Evolutionary conservation across 37 sponge, comb jelly and placozoan genomes (phyloP), one percentile per base, ranked within the genome.

Genomic region (Halisarca cf. caerulea): DNA sequence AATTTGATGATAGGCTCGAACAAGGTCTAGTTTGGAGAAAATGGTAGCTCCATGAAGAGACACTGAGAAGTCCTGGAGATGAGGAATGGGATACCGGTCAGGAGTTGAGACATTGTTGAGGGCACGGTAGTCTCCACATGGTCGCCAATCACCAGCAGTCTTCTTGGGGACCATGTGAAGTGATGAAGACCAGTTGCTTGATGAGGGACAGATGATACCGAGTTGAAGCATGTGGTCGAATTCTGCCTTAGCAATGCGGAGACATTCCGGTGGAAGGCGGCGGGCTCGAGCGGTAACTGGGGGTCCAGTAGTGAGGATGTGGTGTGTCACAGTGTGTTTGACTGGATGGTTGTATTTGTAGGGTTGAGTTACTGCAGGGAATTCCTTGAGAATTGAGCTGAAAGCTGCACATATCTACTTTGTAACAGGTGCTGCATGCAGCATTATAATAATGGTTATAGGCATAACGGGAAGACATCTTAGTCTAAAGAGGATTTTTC

Each of bases 81-180:
- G 92, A 0, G 92, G 89, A 33, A 92, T 75, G 14, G 89, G 92
- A 37, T 92, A 92, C 14, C 89, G 33, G 43, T 92, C 93, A 3
- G 89, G 85, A 11, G 62, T 59, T 27, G 92, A 87, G 40, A 36
- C 34, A 27, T 39, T 61, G 88, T 93, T 93, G 36, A 93, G 82
- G 18, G 93, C 87, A 1, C 84, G 86, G 75, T 89, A 92, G 78
- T 89, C 93, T 25, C 87, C 93, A 86, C 93, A 89, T 17, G 87
- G 93, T 15, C 90, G 69, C 93, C 93, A 89, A 53, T 91, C 88
- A 1, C 91, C 81, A 2, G 84, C 60, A 0, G 89, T 78, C 43
- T 79, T 85, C 74, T 90, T 90, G 32, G 87, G 86, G 66, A 89
- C 82, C 90, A 85, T 85, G 82, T 89, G 86, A 20, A 81, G 43